Conservation (phyloP, 1,140 invertebrate species). For the Caenorhabditis brenneri region DNA sequence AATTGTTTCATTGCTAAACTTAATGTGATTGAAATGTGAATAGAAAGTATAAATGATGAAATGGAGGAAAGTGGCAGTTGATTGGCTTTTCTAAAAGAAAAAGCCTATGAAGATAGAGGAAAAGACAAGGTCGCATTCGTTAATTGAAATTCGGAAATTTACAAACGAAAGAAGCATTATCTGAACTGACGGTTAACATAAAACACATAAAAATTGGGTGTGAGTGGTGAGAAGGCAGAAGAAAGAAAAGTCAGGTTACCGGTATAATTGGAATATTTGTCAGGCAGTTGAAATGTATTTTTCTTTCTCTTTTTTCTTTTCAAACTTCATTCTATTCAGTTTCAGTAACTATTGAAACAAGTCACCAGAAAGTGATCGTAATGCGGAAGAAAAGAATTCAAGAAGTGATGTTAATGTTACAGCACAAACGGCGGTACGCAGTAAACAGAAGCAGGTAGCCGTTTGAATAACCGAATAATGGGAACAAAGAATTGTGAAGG, state of each 20-base stretch:
- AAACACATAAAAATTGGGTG: constrained; percentile 24
- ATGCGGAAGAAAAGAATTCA: constrained; percentile 10
- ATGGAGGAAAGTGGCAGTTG: neutral
- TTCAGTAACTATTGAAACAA: neutral
- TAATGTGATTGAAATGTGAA: neutral
- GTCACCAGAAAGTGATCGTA: constrained; percentile 12
- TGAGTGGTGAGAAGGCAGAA: neutral
- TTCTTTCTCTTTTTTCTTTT: neutral
- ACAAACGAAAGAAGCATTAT: neutral
- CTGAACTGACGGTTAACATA: neutral
- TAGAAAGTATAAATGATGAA: neutral
- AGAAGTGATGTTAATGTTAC: constrained; percentile 10
- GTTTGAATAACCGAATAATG: constrained; percentile 3
- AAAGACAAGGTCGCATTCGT: neutral
- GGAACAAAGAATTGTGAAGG: constrained; percentile 26
- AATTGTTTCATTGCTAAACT: constrained; percentile 1
- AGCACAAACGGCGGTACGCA: neutral
- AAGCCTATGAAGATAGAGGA: neutral
- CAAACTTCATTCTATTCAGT: neutral
- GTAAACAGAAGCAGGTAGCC: neutral
- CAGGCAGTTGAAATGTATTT: neutral
- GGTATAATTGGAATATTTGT: neutral
- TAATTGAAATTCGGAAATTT: constrained; percentile 12
- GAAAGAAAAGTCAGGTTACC: neutral
- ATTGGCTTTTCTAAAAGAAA: constrained; percentile 5